Base-by-base conservation (phyloP, 37 sponge, comb jelly and placozoan genomes). In the Aplysina aerophoba region DNA sequence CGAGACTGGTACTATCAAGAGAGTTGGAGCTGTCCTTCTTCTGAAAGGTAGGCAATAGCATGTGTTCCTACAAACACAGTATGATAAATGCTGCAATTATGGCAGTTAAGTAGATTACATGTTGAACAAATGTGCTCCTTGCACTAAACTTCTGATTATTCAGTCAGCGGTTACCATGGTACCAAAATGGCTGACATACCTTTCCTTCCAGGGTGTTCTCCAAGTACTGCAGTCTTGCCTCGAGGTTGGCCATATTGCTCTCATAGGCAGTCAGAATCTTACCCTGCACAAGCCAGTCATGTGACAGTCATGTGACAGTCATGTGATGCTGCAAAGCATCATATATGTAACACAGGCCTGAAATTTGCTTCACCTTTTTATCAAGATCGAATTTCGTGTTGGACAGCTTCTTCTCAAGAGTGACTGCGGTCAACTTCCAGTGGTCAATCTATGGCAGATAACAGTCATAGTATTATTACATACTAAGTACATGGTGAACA, bases 261-360 rank as follows among this genome's bases (percentile, higher is more conserved):
- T 75, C 78, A 75, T 75, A 75, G 12, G 39, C 20, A 24, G 37
- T 40, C 20, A 75, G 53, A 19, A 75, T 75, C 78, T 75, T 75
- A 17, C 78, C 78, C 78, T 75, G 54, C 40, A 31, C 37, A 75
- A 13, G 53, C 37, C 13, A 35, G 33, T 31, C 34, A 30, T 34
- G 64, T 27, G 28, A 62, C 64, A 62, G 24, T 28, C 64, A 62
- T 27, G 28, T 62, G 64, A 27, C 64, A 62, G 12, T 28, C 64
- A 62, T 62, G 11, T 58, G 59, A n/a, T n/a, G n/a, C n/a, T n/a
- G n/a, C n/a, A n/a, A n/a, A n/a, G n/a, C n/a, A n/a, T n/a, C n/a
- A n/a, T 58, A 58, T 58, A 58, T 15, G 59, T 20, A 58, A 58
- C 15, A 20, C 17, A 17, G 59, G 59, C 59, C 19, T 58, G 15